A percentile compares a stretch with the other conserved stretches of the same genome.
Evolutionary conservation across 2,797 vertebrate species (phyloP).

Genomic region (Enteromius anoplus): DNA sequence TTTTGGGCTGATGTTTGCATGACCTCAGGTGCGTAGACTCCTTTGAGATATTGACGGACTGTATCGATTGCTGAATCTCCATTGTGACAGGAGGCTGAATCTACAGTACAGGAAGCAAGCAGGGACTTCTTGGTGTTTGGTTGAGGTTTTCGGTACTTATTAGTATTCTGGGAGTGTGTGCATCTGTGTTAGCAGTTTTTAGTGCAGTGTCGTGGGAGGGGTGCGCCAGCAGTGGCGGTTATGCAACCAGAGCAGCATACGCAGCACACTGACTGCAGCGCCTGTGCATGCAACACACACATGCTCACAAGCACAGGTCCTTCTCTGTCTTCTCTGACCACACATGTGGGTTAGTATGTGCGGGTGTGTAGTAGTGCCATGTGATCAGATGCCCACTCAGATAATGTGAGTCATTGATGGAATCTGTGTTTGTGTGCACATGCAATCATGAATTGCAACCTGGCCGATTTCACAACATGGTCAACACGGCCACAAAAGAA

Average conservation of each 20-base stretch:
- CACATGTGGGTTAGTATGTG: constrained; percentile 27
- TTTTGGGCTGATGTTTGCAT: constrained; percentile 22
- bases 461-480: constrained; percentile 25
- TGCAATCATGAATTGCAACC: constrained; percentile 43
- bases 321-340: not conserved
- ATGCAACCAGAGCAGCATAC: constrained; percentile 77
- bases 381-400: constrained; percentile 19
- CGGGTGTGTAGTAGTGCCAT: constrained; percentile 16
- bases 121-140: constrained; percentile 9
- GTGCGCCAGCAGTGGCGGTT: constrained; percentile 69
- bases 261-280: constrained; percentile 68
- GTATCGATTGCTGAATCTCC: constrained; percentile 43
- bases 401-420: constrained; percentile 43
- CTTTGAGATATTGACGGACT: constrained; percentile 26
- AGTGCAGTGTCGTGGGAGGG: constrained; percentile 67
- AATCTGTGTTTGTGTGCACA: constrained; percentile 55
- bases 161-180: constrained; percentile 41
- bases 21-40: constrained; percentile 32
- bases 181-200: constrained; percentile 46
- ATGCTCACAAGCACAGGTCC: constrained; percentile 53
- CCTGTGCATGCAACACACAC: constrained; percentile 61
- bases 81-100: constrained; percentile 15
- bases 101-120: constrained; percentile 21
- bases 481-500: not conserved
- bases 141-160: constrained; percentile 30